phyloP scores from a whole-genome alignment of 2,797 vertebrate genomes.

The Hippopotamyrus pictus region DNA sequence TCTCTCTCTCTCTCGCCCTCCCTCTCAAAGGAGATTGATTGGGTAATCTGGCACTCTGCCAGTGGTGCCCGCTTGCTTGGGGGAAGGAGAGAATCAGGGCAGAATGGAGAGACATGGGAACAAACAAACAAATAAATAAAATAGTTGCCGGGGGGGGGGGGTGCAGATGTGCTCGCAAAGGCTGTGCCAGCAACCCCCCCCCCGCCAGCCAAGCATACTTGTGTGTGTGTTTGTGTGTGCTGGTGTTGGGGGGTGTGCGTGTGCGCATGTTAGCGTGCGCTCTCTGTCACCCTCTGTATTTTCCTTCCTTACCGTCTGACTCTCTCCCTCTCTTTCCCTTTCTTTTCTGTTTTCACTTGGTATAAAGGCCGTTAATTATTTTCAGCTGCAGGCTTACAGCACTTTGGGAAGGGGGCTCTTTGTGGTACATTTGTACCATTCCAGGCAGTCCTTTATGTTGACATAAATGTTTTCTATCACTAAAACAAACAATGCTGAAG shows the following conservation, averaged over 20 bases:
- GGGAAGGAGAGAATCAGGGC: conserved; percentile 60
- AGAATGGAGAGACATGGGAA: conserved; percentile 59
- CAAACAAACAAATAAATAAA: conserved; percentile 29
- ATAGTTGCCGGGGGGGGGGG: not conserved
- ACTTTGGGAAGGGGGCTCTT: conserved; percentile 48
- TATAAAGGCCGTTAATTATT: conserved; percentile 11
- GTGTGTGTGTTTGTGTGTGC: not conserved
- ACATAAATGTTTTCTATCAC: not conserved
- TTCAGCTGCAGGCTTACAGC: conserved; percentile 50
- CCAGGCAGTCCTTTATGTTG: not conserved
- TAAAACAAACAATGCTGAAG: not conserved
- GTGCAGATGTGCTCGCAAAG: not conserved
- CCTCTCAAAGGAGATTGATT: conserved; percentile 61
- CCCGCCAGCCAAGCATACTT: not conserved
- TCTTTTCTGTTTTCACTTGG: conserved; percentile 15
- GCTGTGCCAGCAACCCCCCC: not conserved
- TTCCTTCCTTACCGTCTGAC: not conserved
- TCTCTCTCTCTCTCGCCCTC: conserved; percentile 29
- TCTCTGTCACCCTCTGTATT: conserved; percentile 31
- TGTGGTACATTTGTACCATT: conserved; percentile 39
- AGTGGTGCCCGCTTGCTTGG: conserved; percentile 57
- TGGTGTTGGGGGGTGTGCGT: not conserved
- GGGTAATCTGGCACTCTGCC: conserved; percentile 67
- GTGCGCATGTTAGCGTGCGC: not conserved
- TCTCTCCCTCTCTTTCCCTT: not conserved